phyloP scores from a whole-genome alignment of 2,113 vertebrate species.

The Orientallactaga bullata region DNA sequence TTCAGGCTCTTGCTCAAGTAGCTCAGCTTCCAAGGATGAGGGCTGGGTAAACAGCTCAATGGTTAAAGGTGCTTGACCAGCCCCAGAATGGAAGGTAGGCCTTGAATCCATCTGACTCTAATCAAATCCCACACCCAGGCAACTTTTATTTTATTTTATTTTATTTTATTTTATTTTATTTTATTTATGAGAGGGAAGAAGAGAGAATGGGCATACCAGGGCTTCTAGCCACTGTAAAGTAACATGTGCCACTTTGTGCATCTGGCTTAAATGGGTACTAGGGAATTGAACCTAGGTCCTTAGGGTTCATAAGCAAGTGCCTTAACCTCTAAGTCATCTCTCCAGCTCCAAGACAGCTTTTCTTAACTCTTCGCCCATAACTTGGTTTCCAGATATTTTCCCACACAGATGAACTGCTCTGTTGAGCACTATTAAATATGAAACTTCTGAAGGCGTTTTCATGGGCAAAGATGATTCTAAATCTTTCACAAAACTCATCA shows the following conservation, averaged over 20 bases:
- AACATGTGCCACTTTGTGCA: no score
- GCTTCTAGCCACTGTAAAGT: no score
- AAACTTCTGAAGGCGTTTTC: constrained; percentile 55
- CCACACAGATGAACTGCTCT: constrained; percentile 28
- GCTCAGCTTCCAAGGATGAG: background rate
- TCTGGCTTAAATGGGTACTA: no score
- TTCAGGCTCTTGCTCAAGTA: background rate
- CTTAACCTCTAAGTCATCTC: no score
- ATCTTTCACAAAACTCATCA: background rate
- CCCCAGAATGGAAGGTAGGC: background rate
- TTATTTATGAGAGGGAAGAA: no score
- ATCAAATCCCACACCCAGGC: background rate
- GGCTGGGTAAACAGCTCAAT: no score
- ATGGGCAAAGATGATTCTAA: constrained; percentile 39
- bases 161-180: no score
- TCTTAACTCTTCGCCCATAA: constrained; percentile 46
- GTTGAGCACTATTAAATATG: constrained; percentile 37
- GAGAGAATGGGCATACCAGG: no score
- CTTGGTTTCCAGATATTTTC: constrained; percentile 21
- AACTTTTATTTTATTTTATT: background rate
- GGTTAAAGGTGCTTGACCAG: no score
- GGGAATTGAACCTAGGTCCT: no score
- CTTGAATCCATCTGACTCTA: background rate
- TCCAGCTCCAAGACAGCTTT: background rate
- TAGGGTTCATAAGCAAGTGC: no score